Evolutionary conservation across 2,797 vertebrate genomes (phyloP).

Genomic region (Cynodonichthys magdalenae): DNA sequence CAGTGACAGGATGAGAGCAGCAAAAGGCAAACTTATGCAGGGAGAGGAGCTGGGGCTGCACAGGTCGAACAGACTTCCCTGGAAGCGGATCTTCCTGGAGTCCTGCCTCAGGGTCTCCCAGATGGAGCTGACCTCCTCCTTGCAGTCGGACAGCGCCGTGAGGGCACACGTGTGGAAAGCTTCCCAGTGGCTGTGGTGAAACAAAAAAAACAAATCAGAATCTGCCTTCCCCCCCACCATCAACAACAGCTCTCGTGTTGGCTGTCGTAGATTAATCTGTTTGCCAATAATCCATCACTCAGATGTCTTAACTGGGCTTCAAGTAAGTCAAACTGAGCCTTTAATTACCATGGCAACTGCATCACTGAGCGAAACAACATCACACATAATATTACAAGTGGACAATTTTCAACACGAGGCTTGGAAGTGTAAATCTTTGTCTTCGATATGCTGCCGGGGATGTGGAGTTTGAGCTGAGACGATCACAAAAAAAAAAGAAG

Average conservation of each 20-base stretch:
- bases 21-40: slow-evolving; percentile 25
- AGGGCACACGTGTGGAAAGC: slow-evolving; percentile 82
- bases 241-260: slow-evolving; percentile 16
- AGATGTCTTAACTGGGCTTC: slow-evolving; percentile 34
- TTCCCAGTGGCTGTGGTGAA: slow-evolving; percentile 81
- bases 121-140: slow-evolving; percentile 79
- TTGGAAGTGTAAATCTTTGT: slow-evolving; percentile 54
- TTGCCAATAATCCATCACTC: slow-evolving; percentile 61
- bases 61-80: slow-evolving; percentile 83
- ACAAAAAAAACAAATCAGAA: slow-evolving; percentile 45
- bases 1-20: slow-evolving; percentile 52
- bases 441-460: slow-evolving; percentile 31
- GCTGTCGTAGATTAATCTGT: slow-evolving; percentile 36
- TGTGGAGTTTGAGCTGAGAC: slow-evolving; percentile 49
- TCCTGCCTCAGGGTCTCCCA: slow-evolving; percentile 83
- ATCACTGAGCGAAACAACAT: slow-evolving; percentile 62
- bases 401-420: slow-evolving; percentile 43
- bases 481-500: slow-evolving; percentile 63
- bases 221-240: not conserved
- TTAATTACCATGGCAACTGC: slow-evolving; percentile 72
- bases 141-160: slow-evolving; percentile 76
- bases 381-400: slow-evolving; percentile 49
- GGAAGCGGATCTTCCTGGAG: slow-evolving; percentile 82
- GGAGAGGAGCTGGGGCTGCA: slow-evolving; percentile 75
- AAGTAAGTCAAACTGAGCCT: slow-evolving; percentile 54